Evolutionary conservation across 30 jellyfish, hydroid and myxozoan species (phyloP).

Genomic region (Aurelia coerulea): DNA sequence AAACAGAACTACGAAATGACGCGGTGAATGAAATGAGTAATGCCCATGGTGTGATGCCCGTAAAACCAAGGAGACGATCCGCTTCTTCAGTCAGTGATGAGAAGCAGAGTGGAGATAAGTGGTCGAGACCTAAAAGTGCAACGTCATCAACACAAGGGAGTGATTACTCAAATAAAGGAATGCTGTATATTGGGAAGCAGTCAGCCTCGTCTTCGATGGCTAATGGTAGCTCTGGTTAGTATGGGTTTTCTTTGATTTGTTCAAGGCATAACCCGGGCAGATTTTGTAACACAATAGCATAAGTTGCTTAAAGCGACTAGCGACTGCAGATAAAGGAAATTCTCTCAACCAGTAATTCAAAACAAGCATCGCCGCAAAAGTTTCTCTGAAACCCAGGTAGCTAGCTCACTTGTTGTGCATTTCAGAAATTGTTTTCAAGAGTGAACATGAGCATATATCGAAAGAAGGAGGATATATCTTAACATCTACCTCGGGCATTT

Average conservation of each 20-base stretch:
- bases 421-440: too few species aligned
- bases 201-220: background rate
- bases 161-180: conserved; percentile 19
- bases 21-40: conserved; percentile 36
- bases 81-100: conserved; percentile 65
- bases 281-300: too few species aligned
- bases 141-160: conserved; percentile 28
- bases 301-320: too few species aligned
- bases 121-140: conserved; percentile 63
- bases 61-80: conserved; percentile 66
- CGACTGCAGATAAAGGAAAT: too few species aligned
- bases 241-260: background rate
- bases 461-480: too few species aligned
- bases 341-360: too few species aligned
- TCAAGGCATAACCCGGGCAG: background rate
- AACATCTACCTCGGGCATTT: too few species aligned
- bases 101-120: conserved; percentile 47
- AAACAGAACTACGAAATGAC: conserved; percentile 56
- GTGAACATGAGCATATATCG: too few species aligned
- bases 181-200: conserved; percentile 19
- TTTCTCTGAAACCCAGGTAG: too few species aligned
- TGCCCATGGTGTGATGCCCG: conserved; percentile 35
- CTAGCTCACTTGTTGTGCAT: too few species aligned
- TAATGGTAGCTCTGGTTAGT: conserved; percentile 46
- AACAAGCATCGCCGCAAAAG: too few species aligned